Evolutionary conservation across 2,113 vertebrate species (phyloP), one percentile per base, ranked within the genome.

Genomic region (Cettia cetti): DNA sequence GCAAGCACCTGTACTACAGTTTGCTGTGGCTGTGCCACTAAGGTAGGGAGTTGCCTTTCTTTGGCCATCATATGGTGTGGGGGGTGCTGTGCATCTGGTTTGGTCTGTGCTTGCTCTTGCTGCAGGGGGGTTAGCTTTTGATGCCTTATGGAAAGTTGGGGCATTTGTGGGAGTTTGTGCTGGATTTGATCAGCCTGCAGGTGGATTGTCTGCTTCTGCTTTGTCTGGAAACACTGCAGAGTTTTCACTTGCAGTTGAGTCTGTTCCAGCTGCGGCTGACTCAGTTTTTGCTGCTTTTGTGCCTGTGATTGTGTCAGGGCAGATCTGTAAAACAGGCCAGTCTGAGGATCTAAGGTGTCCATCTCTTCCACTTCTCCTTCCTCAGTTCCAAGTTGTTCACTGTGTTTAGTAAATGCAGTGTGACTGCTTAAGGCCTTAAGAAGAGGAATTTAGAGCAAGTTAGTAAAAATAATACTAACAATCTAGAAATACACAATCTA

Each of bases 301-400:
- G 97, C 92, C 91, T 98, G 96, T 0, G 98, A 96, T 11, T 97
- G 97, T 35, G 97, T 95, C 96, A 98, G 97, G 88, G 98, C 98
- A 54, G 99, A 99, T 93, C 99, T 98, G 97, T 99, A 99, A 97
- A 99, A 99, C 89, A 99, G 98, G 68, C 99, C 99, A 4, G 99
- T 99, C 98, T 99, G 99, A 53, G 99, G 99, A 96, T 99, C 99
- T 97, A 99, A 92, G 47, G 99, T 99, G 98, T 99, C 99, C 74
- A 98, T 98, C 83, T 99, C 99, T 89, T 99, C 99, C 89, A 99
- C 97, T 95, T 99, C 99, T 23, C 98, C 98, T 40, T 98, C 99
- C 96, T 99, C 99, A 26, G 99, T 96, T 45, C 98, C 95, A 81
- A 98, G 98, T 13, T 98, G 96, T 87, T 98, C 98, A 92, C 98